phyloP scores from a whole-genome alignment of 2,888 invertebrate genomes.

The Stramonita haemastoma region DNA sequence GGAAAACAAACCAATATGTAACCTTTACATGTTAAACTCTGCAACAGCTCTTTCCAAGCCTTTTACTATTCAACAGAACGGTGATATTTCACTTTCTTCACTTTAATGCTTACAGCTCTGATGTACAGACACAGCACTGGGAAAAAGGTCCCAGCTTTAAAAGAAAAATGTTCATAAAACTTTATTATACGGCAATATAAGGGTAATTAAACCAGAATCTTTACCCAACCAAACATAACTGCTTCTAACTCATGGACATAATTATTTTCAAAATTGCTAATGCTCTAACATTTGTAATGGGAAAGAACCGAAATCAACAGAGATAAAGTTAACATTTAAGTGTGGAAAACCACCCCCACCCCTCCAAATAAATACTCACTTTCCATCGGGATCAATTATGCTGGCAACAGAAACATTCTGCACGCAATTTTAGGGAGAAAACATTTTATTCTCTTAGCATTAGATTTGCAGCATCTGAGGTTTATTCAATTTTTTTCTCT shows the following conservation, averaged over 20 bases:
- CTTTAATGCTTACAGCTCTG: too few relatives aligned
- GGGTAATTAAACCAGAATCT: too few relatives aligned
- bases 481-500: too few relatives aligned
- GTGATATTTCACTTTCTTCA: too few relatives aligned
- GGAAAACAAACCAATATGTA: too few relatives aligned
- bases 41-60: too few relatives aligned
- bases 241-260: neutral
- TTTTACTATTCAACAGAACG: too few relatives aligned
- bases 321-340: neutral
- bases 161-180: too few relatives aligned
- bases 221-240: neutral
- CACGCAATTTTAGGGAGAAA: conserved; percentile 46
- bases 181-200: too few relatives aligned
- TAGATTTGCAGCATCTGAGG: neutral
- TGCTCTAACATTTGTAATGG: neutral
- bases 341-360: neutral
- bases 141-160: too few relatives aligned
- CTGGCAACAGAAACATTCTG: conserved; percentile 76
- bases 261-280: neutral
- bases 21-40: too few relatives aligned
- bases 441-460: neutral
- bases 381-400: conserved; percentile 76
- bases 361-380: conserved; percentile 64
- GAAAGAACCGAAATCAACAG: neutral
- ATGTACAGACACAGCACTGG: too few relatives aligned